Evolutionary conservation across 2,888 invertebrate species (phyloP), one percentile per base, ranked within the genome.

Genomic region (Piscicola geometra): DNA sequence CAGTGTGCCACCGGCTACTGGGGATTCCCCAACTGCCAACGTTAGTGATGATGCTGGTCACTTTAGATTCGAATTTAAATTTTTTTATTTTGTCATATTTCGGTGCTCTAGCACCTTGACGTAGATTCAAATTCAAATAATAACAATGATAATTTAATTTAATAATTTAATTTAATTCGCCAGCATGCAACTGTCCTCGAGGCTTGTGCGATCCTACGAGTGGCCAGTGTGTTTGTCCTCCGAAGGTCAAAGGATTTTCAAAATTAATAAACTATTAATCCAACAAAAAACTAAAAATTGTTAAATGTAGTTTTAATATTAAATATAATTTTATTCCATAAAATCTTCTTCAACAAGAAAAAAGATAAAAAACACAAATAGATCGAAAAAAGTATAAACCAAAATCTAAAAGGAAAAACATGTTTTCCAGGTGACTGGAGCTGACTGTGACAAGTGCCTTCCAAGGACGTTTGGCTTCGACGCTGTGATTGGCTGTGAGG

Each of bases 401-500:
- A 41, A 41, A 9, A 41, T 9, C 41, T 9, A 41, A 41, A 41
- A 41, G 9, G 15, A 41, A 5, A 41, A 41, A 5, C 41, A 41
- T 82, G 96, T 97, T 0, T 90, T 91, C 1, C 90, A 92, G 81
- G 97, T 98, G 0, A 91, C 90, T 33, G 98, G 98, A 0, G 90
- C 90, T 36, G 89, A 90, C 78, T 99, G 99, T 84, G 93, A 97
- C 82, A 89, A 90, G 78, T 99, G 99, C 85, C 90, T 90, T 78
- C 89, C 91, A 0, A 90, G 90, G 78, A 97, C 97, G 0, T 85
- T 83, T 77, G 85, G 84, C 52, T 84, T 82, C 78, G 93, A 99
- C 87, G 90, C 92, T 64, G 90, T 94, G 75, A 92, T 94, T 81
- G 99, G 99, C 9, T 99, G 99, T 85, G 93, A 94, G 85, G 92